These are phyloP conservation scores for Homarus americanus DNA, from an alignment of 1,140 invertebrate genomes.

Conservation along the genomic window DNA sequence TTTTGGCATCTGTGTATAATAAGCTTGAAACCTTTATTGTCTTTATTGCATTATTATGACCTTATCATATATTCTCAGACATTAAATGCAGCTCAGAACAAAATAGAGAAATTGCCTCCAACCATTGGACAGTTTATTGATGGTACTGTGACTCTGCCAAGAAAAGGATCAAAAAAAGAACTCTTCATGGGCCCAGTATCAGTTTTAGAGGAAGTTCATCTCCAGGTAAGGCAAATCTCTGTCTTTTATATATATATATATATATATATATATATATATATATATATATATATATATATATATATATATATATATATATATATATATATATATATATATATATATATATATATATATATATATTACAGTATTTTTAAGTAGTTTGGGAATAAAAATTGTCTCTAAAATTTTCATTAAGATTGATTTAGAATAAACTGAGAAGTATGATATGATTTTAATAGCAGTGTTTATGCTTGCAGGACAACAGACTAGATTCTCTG, in stretches of 20 bases:
- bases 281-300: too few species aligned
- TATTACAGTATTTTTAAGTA: too few species aligned
- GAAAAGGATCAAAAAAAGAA: constrained; percentile 68
- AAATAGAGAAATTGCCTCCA: constrained; percentile 82
- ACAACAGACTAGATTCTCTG: constrained; percentile 90
- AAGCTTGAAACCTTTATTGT: background rate
- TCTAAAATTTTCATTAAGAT: too few species aligned
- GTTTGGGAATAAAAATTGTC: too few species aligned
- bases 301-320: too few species aligned
- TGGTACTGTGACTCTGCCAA: constrained; percentile 66
- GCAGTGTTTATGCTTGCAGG: constrained; percentile 81
- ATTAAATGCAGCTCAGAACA: constrained; percentile 92
- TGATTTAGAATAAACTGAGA: background rate
- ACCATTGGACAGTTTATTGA: constrained; percentile 72
- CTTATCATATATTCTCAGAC: constrained; percentile 81
- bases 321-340: too few species aligned
- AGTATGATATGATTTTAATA: background rate
- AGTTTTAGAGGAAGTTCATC: constrained; percentile 92
- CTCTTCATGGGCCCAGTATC: constrained; percentile 62
- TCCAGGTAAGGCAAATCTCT: too few species aligned
- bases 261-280: too few species aligned
- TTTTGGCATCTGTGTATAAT: too few species aligned
- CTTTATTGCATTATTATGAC: background rate
- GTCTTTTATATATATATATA: too few species aligned
- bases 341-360: too few species aligned